Base-by-base conservation (phyloP, 2,113 vertebrate species). In the Poicephalus meyeri region DNA sequence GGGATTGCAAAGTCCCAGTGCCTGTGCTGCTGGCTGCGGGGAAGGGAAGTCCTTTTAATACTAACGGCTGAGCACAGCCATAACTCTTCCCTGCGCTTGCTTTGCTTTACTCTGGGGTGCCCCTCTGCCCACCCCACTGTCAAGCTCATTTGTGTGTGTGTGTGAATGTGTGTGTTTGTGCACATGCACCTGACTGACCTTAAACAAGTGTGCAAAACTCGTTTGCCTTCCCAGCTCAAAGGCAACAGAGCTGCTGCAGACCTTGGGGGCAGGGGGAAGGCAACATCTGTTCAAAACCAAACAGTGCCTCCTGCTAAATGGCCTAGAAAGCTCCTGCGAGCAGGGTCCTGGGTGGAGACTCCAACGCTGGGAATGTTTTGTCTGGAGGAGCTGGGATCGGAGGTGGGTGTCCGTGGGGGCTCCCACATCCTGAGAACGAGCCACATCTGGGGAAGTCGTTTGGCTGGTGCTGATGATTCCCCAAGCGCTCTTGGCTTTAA, bases 361-460 rank as follows among this genome's bases (percentile, higher is more conserved):
- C 94, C 92, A 97, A 7, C 0, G 70, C 91, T 96, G 97, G 97
- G 98, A 98, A 98, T 98, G 98, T 98, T 98, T 98, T 98, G 98
- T 98, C 98, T 98, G 98, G 97, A 91, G 95, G 94, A 97, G 90
- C 97, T 87, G 95, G 95, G 96, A 97, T 97, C 96, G 81, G 92
- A 97, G 94, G 94, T 98, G 98, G 97, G 96, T 97, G 97, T 98
- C 98, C 96, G 46, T 88, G 95, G 98, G 97, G 98, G 97, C 97
- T 98, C 96, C 98, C 98, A 99, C 98, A 99, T 99, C 99, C 99
- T 99, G 98, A 98, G 98, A 98, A 98, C 96, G 97, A 95, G 82
- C 81, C 97, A 98, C 99, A 99, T 99, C 99, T 99, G 99, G 98
- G 98, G 98, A 99, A 99, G 98, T 99, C 97, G 66, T 99, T 99